A percentile compares a stretch with the other conserved stretches of the same genome.
These are phyloP conservation scores for Catajapyx aquilonaris DNA, from an alignment of 1,140 invertebrate genomes.

Conservation along the genomic window DNA sequence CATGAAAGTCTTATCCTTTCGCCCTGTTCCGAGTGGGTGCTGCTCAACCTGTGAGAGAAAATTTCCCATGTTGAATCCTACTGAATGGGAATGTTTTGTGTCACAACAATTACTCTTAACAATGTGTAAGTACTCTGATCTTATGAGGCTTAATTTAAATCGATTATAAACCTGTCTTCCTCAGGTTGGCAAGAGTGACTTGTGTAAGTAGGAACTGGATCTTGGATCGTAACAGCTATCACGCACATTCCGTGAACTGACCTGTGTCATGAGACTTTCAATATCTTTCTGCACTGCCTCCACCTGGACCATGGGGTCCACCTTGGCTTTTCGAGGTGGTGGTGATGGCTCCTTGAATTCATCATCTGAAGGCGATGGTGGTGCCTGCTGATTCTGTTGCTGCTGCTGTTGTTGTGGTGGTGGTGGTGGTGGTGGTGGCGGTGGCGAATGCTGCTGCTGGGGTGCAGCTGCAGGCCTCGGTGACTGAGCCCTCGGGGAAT, in stretches of 20 bases:
- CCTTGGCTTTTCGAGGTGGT: constrained; percentile 5
- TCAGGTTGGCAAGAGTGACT: too few species aligned
- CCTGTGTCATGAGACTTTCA: constrained; percentile 46
- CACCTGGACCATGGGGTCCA: constrained; percentile 51
- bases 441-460: constrained; percentile 4
- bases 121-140: too few species aligned
- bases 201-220: too few species aligned
- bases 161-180: too few species aligned
- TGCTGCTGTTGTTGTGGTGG: constrained; percentile 17
- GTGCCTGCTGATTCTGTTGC: constrained; percentile 14
- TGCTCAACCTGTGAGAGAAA: too few species aligned
- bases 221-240: too few species aligned
- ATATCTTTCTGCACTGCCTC: constrained; percentile 60
- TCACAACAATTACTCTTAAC: too few species aligned
- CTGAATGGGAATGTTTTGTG: too few species aligned
- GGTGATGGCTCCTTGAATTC: constrained; percentile 12
- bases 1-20: constrained; percentile 63
- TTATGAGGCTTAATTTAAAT: too few species aligned
- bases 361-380: constrained; percentile 3
- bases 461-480: neutral
- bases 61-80: too few species aligned
- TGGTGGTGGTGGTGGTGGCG: constrained; percentile 16
- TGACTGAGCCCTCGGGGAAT: neutral
- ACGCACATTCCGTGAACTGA: constrained; percentile 48
- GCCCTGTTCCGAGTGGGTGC: too few species aligned